Base-by-base conservation (phyloP, 2,888 invertebrate genomes). In the Lithosia quadra region DNA sequence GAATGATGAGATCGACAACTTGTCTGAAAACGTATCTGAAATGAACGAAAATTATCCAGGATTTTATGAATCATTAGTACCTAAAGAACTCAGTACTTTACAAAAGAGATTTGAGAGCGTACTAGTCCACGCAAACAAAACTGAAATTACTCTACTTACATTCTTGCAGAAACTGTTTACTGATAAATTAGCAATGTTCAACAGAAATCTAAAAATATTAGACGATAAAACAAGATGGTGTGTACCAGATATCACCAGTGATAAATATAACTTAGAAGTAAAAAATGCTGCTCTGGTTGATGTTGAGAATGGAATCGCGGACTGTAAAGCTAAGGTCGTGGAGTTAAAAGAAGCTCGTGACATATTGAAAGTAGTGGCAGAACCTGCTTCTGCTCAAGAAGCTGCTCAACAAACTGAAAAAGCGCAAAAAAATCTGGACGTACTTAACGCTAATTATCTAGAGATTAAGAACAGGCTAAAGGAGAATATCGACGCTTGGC, bases 201-300 rank as follows among this genome's bases (percentile, higher is more conserved):
- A 98, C 82, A 96, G 98, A 80, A 97, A 98, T 86, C 96, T 99
- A 13, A 95, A 96, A 64, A 97, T 97, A 1, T 96, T 98, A 76
- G 97, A 97, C 74, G 99, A 99, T 85, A 99, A 99, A 90, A 97
- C 98, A 0, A 95, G 96, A 18, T 99, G 99, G 98, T 99, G 99
- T 88, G 96, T 97, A 84, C 98, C 98, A 0, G 99, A 99, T 86
- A 96, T 97, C 1, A 97, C 97, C 43, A 98, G 98, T 84, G 99
- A 99, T 86, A 97, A 97, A 88, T 99, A 99, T 88, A 98, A 98
- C 86, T 95, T 99, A 36, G 98, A 99, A 94, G 98, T 98, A 0
- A 99, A 99, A 92, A 96, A 97, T 82, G 97, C 97, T 1, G 97
- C 98, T 0, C 88, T 99, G 49, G 94, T 95, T 69, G 98, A 98